phyloP scores from a whole-genome alignment of 1,140 invertebrate genomes.

The Homalodisca vitripennis region DNA sequence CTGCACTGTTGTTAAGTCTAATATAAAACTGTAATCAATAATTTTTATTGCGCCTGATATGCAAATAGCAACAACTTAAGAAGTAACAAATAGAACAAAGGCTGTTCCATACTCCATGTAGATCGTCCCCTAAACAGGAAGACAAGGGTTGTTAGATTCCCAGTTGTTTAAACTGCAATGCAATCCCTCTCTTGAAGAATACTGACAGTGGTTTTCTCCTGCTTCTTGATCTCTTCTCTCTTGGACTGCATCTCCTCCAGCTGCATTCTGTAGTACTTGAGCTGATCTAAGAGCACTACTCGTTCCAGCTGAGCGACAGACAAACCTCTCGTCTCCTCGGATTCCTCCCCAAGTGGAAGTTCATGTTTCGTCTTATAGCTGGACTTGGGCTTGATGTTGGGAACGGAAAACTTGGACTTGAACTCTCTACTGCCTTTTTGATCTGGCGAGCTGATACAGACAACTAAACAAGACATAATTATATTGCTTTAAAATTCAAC shows the following conservation, averaged over 20 bases:
- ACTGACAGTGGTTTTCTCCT: not conserved
- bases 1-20: too few relatives aligned
- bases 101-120: too few relatives aligned
- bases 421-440: not conserved
- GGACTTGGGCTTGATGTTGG: not conserved
- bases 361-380: not conserved
- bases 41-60: too few relatives aligned
- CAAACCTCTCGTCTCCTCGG: conserved; percentile 6
- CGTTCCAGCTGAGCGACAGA: not conserved
- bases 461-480: conserved; percentile 3
- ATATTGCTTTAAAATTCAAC: too few relatives aligned
- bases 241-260: not conserved
- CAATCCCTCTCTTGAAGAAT: conserved; percentile 13
- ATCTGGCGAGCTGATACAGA: not conserved
- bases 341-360: not conserved
- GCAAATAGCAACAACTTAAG: too few relatives aligned
- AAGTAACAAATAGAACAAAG: too few relatives aligned
- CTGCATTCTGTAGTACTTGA: conserved; percentile 7
- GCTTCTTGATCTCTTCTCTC: conserved; percentile 4
- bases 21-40: too few relatives aligned
- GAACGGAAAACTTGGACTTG: conserved; percentile 3
- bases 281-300: not conserved
- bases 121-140: too few relatives aligned
- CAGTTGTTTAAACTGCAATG: conserved; percentile 4
- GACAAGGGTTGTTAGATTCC: too few relatives aligned